Evolutionary conservation across 1,140 invertebrate genomes (phyloP).

Genomic region (Megalonaias nervosa): DNA sequence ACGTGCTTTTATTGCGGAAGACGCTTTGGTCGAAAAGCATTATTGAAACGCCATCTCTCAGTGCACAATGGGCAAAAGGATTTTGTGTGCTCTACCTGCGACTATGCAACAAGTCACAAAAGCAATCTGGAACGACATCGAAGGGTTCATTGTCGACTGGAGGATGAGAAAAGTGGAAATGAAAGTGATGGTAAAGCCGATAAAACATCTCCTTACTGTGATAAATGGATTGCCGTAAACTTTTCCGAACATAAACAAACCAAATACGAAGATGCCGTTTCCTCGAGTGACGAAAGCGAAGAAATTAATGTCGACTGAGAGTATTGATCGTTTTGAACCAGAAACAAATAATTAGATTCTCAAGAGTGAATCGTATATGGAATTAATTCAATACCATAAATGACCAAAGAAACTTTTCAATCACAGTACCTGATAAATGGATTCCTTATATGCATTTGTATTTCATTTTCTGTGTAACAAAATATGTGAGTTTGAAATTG

Average conservation of each 20-base stretch:
- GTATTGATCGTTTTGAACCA: no score
- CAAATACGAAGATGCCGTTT: conserved; percentile 1
- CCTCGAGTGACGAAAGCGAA: conserved; percentile 29
- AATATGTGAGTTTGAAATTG: no score
- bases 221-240: background rate
- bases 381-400: no score
- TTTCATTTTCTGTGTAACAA: no score
- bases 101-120: conserved; percentile 74
- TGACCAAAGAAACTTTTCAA: no score
- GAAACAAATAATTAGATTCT: no score
- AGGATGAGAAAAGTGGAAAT: conserved; percentile 31
- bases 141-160: conserved; percentile 61
- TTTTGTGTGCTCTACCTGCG: conserved; percentile 70
- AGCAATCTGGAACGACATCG: conserved; percentile 73
- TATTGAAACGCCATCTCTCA: conserved; percentile 71
- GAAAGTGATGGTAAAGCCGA: background rate
- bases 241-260: conserved; percentile 3
- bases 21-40: conserved; percentile 72
- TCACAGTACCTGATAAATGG: no score
- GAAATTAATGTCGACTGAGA: conserved; percentile 33
- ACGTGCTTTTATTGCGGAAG: conserved; percentile 70
- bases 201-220: conserved; percentile 3
- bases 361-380: no score
- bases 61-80: conserved; percentile 72
- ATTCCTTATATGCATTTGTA: no score